Evolutionary conservation across 2,113 vertebrate genomes (phyloP).

Genomic region (Xiphophorus couchianus): DNA sequence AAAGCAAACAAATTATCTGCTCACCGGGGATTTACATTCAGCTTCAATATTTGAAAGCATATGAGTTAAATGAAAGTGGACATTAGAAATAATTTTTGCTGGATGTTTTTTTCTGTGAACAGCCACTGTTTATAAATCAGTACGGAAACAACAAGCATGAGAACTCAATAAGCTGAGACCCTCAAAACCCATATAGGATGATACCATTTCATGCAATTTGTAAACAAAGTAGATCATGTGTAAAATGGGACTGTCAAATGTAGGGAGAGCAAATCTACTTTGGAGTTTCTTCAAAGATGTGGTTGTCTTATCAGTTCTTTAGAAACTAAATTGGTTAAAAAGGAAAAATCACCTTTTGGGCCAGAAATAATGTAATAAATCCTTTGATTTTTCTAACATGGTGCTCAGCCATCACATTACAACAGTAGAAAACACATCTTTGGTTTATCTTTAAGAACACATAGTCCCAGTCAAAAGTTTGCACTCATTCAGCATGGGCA

Average conservation of each 20-base stretch:
- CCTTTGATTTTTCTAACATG: not conserved
- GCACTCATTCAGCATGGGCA: not conserved
- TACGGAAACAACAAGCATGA: conserved; percentile 1
- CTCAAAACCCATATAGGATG: conserved; percentile 12
- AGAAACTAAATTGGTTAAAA: not conserved
- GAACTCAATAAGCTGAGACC: conserved; percentile 26
- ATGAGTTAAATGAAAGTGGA: conserved; percentile 46
- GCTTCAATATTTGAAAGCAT: conserved; percentile 42
- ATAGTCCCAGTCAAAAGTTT: not conserved
- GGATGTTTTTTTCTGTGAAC: conserved; percentile 21
- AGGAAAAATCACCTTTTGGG: not conserved
- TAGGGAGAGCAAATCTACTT: conserved; percentile 6
- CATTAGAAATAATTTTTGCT: conserved; percentile 32
- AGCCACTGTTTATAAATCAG: conserved; percentile 35
- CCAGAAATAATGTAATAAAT: not conserved
- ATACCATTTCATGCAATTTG: conserved; percentile 28
- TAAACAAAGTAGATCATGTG: conserved; percentile 16
- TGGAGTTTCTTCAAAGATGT: not conserved
- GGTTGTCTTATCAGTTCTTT: conserved; percentile 3
- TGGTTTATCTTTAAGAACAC: not conserved
- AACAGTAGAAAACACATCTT: not conserved
- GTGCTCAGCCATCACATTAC: not conserved
- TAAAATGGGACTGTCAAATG: not conserved
- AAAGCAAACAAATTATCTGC: conserved; percentile 53
- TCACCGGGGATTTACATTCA: conserved; percentile 35